Percentiles rank a stretch among this genome's conserved stretches.
These are phyloP conservation scores for Penelope pileata DNA, from an alignment of 2,113 vertebrate genomes.

Conservation along the genomic window DNA sequence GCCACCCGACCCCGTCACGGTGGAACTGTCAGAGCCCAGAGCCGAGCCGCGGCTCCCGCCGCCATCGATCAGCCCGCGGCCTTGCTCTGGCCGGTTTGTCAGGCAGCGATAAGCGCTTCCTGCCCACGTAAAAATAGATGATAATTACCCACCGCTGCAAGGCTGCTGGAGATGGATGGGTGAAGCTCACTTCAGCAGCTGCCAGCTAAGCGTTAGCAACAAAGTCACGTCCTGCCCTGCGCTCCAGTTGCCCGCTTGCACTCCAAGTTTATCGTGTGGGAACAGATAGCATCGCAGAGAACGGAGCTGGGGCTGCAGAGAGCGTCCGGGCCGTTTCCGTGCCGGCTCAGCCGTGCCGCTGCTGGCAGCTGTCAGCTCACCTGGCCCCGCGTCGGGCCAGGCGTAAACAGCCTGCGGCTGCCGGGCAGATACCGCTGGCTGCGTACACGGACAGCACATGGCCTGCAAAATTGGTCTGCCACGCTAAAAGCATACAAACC, in stretches of 20 bases:
- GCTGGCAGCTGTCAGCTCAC: constrained; percentile 16
- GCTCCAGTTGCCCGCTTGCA: not conserved
- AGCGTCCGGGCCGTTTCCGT: not conserved
- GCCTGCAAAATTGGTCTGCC: not conserved
- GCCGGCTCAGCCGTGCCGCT: not conserved
- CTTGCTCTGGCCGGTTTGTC: not conserved
- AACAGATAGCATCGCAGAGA: not conserved
- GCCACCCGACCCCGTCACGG: not conserved
- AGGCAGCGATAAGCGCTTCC: not conserved
- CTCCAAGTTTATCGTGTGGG: accelerated
- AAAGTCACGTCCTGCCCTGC: not conserved
- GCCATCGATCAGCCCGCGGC: not conserved
- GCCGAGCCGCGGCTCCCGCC: not conserved
- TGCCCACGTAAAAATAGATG: not conserved
- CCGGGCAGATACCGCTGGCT: not conserved
- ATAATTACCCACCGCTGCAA: not conserved
- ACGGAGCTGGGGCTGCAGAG: not conserved
- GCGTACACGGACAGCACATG: not conserved
- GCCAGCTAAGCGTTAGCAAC: not conserved
- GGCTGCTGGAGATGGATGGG: not conserved
- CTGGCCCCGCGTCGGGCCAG: not conserved
- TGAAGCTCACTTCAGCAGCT: not conserved
- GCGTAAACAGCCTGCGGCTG: constrained; percentile 17
- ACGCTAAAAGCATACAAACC: constrained; percentile 42
- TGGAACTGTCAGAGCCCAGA: not conserved